A percentile compares a stretch with the other conserved stretches of the same genome.
Evolutionary conservation across 2,113 vertebrate genomes (phyloP).

Genomic region (Pelecanus crispus): DNA sequence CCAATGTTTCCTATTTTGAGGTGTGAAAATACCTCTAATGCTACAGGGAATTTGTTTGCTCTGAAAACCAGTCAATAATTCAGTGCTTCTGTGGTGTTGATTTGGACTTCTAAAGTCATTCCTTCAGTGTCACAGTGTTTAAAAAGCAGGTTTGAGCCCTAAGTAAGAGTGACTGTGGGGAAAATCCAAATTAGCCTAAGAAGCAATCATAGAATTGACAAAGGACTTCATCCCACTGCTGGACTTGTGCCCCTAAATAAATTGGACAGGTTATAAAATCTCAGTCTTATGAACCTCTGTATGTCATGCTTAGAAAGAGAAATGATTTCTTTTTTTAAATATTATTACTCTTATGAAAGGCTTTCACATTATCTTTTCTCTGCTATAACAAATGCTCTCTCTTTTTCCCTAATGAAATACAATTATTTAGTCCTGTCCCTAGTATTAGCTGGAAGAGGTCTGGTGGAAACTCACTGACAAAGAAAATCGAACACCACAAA

Average conservation of each 20-base stretch:
- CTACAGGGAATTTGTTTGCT: constrained; percentile 1
- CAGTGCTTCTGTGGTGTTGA: background rate
- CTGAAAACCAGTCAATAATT: background rate
- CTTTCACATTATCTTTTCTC: constrained; percentile 34
- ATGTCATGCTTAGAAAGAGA: background rate
- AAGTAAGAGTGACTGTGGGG: background rate
- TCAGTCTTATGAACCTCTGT: background rate
- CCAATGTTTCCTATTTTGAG: constrained; percentile 11
- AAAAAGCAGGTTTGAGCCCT: background rate
- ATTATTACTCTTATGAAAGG: background rate
- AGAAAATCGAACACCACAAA: constrained; percentile 79
- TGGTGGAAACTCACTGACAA: constrained; percentile 79
- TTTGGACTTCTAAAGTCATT: background rate
- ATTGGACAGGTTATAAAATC: background rate
- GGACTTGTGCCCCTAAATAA: background rate
- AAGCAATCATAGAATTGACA: background rate
- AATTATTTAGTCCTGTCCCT: constrained; percentile 82
- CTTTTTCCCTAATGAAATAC: constrained; percentile 38
- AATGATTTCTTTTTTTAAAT: background rate
- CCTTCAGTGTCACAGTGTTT: background rate
- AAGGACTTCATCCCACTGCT: background rate
- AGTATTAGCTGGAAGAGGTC: constrained; percentile 84
- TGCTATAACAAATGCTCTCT: background rate
- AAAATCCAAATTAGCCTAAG: background rate
- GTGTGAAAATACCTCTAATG: background rate